Conservation (phyloP, 2,888 invertebrate species). For the Criorhina ranunculi region DNA sequence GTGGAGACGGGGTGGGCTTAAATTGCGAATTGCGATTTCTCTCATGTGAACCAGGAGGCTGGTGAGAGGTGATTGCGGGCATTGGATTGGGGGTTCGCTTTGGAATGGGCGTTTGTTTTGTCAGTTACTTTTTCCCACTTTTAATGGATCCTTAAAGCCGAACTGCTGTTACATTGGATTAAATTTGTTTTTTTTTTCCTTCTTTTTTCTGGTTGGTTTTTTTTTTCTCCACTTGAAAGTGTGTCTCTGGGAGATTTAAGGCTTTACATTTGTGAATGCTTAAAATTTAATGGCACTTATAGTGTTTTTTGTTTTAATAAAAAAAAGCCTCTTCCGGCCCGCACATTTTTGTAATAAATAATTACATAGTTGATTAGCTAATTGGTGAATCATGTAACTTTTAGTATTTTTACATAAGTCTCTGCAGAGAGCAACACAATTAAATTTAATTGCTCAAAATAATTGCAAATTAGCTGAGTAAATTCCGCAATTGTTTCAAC, state of each 20-base stretch:
- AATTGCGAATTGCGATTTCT: constrained; percentile 73
- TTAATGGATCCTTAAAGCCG: constrained; percentile 74
- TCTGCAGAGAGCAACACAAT: constrained; percentile 27
- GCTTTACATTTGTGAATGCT: constrained; percentile 32
- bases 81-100: constrained; percentile 7
- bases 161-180: constrained; percentile 66
- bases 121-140: constrained; percentile 62
- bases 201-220: constrained; percentile 13
- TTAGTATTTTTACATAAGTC: constrained; percentile 22
- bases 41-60: constrained; percentile 28
- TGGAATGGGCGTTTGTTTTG: constrained; percentile 62
- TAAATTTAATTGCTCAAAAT: constrained; percentile 59
- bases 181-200: background rate
- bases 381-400: constrained; percentile 53
- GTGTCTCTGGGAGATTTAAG: constrained; percentile 62
- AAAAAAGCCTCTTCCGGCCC: constrained; percentile 10
- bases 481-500: constrained; percentile 54
- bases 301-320: constrained; percentile 25
- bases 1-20: constrained; percentile 36
- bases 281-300: constrained; percentile 47
- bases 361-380: constrained; percentile 54
- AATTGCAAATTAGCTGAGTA: constrained; percentile 59
- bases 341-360: constrained; percentile 20
- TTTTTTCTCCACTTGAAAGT: constrained; percentile 44
- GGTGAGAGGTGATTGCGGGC: constrained; percentile 32